Conservation (phyloP, 2,797 vertebrate species). For the Paguma larvata region DNA sequence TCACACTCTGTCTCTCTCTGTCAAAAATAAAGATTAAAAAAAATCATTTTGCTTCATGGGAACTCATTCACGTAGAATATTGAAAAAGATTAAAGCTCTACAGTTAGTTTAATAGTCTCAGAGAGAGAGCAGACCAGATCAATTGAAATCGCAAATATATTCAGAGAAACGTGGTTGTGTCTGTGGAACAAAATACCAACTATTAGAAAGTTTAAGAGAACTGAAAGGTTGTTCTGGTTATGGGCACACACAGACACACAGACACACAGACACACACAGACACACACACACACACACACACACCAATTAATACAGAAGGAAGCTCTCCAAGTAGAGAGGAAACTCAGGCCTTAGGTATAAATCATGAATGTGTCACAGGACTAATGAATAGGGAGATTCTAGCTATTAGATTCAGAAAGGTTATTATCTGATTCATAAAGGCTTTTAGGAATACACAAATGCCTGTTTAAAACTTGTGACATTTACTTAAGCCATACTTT, state of each 20-base stretch:
- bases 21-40: no score
- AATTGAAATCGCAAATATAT: slow-evolving; percentile 39
- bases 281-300: not conserved
- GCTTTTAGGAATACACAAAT: slow-evolving; percentile 40
- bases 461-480: not conserved
- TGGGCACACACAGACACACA: no score
- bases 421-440: slow-evolving; percentile 64
- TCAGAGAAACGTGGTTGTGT: slow-evolving; percentile 34
- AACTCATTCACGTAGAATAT: slow-evolving; percentile 1
- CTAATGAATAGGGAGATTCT: slow-evolving; percentile 42
- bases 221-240: not conserved
- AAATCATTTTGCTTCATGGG: not conserved
- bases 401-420: slow-evolving; percentile 62
- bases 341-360: not conserved
- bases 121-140: not conserved
- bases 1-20: no score
- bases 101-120: not conserved
- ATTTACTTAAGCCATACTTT: not conserved
- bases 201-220: slow-evolving; percentile 27
- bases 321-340: not conserved
- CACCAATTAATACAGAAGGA: slow-evolving; percentile 28
- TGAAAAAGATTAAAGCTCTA: slow-evolving; percentile 25
- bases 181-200: not conserved
- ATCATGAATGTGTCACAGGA: not conserved
- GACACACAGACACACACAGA: no score